Conservation (phyloP, 2,888 invertebrate species). For the Latheticus oryzae region DNA sequence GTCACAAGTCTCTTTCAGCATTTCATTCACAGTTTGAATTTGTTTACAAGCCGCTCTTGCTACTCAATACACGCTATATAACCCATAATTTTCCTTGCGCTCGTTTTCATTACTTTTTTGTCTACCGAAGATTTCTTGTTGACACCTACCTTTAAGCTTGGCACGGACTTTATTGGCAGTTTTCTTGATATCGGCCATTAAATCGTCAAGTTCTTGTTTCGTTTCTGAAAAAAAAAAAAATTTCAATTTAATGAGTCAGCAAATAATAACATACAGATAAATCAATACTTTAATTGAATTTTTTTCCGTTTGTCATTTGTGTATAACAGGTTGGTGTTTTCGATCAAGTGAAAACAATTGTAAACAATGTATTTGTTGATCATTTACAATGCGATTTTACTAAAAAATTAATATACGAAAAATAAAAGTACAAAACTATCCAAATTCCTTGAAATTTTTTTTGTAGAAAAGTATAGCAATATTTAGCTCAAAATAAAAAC, state of each 20-base stretch:
- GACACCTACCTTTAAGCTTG: constrained; percentile 92
- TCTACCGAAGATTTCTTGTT: background rate
- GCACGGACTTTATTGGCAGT: constrained; percentile 99
- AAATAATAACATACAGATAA: too few species aligned
- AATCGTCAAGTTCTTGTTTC: constrained; percentile 99
- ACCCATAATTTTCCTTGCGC: constrained; percentile 9
- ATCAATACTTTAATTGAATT: too few species aligned
- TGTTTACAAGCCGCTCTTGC: constrained; percentile 16
- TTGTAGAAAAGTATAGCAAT: too few species aligned
- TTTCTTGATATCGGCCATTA: constrained; percentile 99
- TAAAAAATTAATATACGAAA: too few species aligned
- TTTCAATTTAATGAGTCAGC: background rate
- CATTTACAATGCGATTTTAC: too few species aligned
- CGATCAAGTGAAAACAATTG: too few species aligned
- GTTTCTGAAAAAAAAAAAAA: constrained; percentile 81
- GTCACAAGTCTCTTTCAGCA: constrained; percentile 9
- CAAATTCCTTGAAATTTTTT: too few species aligned
- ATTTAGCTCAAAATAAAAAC: too few species aligned
- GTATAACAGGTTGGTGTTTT: too few species aligned
- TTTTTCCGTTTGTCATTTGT: too few species aligned
- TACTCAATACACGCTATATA: constrained; percentile 23
- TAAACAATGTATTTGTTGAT: too few species aligned
- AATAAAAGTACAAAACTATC: too few species aligned
- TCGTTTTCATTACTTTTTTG: constrained; percentile 8
- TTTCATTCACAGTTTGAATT: constrained; percentile 20